Evolutionary conservation across 1,140 invertebrate genomes (phyloP), one percentile per base, ranked within the genome.

Genomic region (Heterodera carotae): DNA sequence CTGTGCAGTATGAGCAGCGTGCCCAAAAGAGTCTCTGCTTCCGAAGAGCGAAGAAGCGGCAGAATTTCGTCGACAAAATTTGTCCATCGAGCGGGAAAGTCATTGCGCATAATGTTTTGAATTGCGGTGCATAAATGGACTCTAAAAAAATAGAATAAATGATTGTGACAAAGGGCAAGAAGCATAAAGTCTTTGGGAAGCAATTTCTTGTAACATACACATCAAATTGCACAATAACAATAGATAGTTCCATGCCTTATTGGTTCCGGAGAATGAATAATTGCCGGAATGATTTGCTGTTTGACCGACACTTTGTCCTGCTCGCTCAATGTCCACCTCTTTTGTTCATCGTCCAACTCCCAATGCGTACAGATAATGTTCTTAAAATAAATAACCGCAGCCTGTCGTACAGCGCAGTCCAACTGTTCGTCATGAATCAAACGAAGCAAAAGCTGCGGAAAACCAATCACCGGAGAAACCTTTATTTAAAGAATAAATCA

Each of bases 381-480:
- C 89, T 99, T 99, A 66, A 99, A 89, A 90, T 97, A 99, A 81
- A 99, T 94, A 36, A 93, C 95, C 87, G 92, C 94, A 80, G 97
- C 96, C 91, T 98, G 96, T 81, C 96, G 90, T 0, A 97, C 92
- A 80, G 95, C 93, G 91, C 95, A 92, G 59, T 97, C 93, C 56
- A 96, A 90, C 81, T 94, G 92, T 85, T 91, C 91, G 87, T 92
- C 91, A 93, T 97, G 95, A 18, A 98, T 92, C 77, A 97, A 92
- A 91, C 97, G 94, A 22, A 99, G 90, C 29, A 99, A 89, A 62
- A 92, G 91, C 43, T 95, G 96, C 67, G 93, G 92, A 90, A 99
- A 98, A 43, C 96, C 95, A 90, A 95, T 94, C 75, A 96, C 95
- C 90, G 96, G 95, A 86, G 95, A 93, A 84, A 96, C 92, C 94